A percentile compares a stretch with the other conserved stretches of the same genome.
phyloP scores from a whole-genome alignment of 2,797 vertebrate species.

The Gobio occitaniae region DNA sequence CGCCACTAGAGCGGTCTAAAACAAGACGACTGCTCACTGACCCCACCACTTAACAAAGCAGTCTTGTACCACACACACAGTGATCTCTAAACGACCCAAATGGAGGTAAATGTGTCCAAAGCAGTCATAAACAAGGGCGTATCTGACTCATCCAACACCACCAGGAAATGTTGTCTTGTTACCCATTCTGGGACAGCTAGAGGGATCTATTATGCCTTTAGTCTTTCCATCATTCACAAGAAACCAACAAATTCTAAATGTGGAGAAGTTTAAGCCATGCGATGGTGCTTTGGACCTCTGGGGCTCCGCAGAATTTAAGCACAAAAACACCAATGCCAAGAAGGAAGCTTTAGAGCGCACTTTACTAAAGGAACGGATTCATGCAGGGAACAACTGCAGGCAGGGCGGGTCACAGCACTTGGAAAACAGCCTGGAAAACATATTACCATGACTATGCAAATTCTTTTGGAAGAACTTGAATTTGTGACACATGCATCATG shows the following conservation, averaged over 20 bases:
- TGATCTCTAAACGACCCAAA: background rate
- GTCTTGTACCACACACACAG: background rate
- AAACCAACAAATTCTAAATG: constrained; percentile 26
- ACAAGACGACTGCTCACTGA: constrained; percentile 23
- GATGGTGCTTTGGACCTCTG: constrained; percentile 22
- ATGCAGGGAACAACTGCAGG: constrained; percentile 15
- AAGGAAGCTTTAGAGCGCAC: background rate
- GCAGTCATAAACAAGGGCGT: constrained; percentile 29
- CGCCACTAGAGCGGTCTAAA: constrained; percentile 29
- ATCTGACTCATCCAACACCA: constrained; percentile 26
- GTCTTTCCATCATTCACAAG: constrained; percentile 30
- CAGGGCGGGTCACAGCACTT: constrained; percentile 36
- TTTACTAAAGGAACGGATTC: background rate
- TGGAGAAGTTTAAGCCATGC: constrained; percentile 12
- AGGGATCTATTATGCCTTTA: background rate
- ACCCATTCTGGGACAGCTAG: constrained; percentile 25
- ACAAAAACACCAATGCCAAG: constrained; percentile 10
- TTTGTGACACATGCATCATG: constrained; percentile 18
- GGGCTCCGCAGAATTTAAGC: constrained; percentile 9
- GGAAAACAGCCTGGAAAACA: constrained; percentile 34
- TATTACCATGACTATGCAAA: constrained; percentile 36
- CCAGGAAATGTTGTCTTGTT: constrained; percentile 32
- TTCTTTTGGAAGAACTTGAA: constrained; percentile 13
- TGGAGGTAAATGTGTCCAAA: constrained; percentile 14
- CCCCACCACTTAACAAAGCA: background rate